phyloP scores from a whole-genome alignment of 2,888 invertebrate species.

The Bombylius major region DNA sequence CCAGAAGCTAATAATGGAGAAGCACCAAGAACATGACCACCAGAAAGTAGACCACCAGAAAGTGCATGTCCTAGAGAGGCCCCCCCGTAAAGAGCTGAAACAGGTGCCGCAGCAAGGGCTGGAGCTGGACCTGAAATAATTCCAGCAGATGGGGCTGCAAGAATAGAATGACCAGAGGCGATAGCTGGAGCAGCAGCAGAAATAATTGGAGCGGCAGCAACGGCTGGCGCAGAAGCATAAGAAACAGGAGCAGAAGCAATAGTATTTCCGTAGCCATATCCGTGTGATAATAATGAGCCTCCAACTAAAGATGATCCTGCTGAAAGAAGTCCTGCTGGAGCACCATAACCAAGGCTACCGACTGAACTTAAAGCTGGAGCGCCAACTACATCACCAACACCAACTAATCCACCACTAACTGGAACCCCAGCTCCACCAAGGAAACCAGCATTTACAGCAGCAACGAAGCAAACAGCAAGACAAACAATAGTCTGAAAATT shows the following conservation, averaged over 20 bases:
- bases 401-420: background rate
- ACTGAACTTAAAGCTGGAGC: background rate
- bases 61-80: too few species aligned
- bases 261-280: background rate
- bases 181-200: too few species aligned
- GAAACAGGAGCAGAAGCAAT: background rate
- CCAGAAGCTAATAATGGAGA: background rate
- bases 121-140: too few species aligned
- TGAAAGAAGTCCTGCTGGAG: background rate
- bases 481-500: background rate
- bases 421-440: background rate
- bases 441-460: background rate
- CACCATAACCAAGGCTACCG: background rate
- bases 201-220: background rate
- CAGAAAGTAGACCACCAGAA: too few species aligned
- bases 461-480: background rate
- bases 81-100: too few species aligned
- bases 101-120: too few species aligned
- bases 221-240: background rate
- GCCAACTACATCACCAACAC: background rate
- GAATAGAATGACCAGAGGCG: too few species aligned
- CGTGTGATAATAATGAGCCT: background rate
- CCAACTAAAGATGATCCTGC: background rate
- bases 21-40: too few species aligned
- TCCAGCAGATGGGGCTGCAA: too few species aligned